Evolutionary conservation across 2,797 vertebrate genomes (phyloP).

Genomic region (Carduelis carduelis): DNA sequence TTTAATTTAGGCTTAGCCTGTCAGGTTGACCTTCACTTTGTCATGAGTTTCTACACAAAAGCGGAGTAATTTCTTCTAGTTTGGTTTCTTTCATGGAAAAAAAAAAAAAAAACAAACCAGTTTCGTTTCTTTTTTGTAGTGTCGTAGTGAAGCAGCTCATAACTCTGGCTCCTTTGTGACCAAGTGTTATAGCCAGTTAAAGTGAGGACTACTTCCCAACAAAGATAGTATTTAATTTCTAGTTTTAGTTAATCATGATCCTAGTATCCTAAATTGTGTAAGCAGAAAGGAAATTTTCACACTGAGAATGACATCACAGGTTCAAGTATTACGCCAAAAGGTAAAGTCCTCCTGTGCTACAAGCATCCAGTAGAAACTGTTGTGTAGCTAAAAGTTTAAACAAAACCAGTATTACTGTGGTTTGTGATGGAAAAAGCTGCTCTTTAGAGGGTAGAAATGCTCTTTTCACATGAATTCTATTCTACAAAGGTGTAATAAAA

Average conservation of each 20-base stretch:
- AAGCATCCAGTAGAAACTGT: not conserved
- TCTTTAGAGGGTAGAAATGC: not conserved
- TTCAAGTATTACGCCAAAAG: not conserved
- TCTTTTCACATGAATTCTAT: not conserved
- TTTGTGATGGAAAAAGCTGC: not conserved
- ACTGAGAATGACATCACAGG: not conserved
- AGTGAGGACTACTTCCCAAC: not conserved
- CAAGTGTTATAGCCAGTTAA: not conserved
- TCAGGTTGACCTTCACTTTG: not conserved
- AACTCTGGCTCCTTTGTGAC: not conserved
- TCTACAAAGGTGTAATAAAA: not conserved
- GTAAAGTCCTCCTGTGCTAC: not conserved
- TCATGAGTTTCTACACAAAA: not conserved
- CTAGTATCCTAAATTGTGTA: not conserved
- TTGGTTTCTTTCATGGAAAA: accelerated
- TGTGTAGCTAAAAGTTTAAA: not conserved
- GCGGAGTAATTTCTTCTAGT: not conserved
- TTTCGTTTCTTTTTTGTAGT: not conserved
- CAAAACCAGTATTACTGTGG: accelerated
- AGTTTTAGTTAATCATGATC: not conserved
- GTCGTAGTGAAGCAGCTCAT: not conserved
- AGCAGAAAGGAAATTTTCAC: not conserved
- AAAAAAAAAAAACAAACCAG: not conserved
- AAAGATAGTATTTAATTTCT: not conserved
- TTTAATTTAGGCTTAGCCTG: not conserved